Evolutionary conservation across 1,140 invertebrate genomes (phyloP), one percentile per base, ranked within the genome.

Genomic region (Lordiphosa stackelbergi): DNA sequence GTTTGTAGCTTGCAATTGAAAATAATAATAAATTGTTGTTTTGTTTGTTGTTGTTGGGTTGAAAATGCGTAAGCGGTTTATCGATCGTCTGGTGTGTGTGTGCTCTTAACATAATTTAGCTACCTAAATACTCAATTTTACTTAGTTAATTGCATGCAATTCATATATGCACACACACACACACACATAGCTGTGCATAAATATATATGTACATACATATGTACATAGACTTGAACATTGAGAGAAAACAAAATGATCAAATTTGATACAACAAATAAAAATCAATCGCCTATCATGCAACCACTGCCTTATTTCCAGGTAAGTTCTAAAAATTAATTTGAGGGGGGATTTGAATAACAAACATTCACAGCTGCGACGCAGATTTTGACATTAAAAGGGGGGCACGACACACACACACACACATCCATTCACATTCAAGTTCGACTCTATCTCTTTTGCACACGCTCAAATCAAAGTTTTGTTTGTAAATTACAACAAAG

Each of bases 201-300:
- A 19, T 19, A 19, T 10, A 48, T 37, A 36, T 16, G 16, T 16
- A 16, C 16, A 36, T 13, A 35, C 28, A 35, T 48, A 61, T 36
- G 35, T 53, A 54, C 24, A 11, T 46, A 13, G 28, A 31, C 28
- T 8, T 46, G 31, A 46, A 12, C 43, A 46, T 12, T 46, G 4
- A 28, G 31, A 13, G 16, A 31, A 10, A 28, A 19, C 19, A 28
- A 56, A 48, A 68, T 68, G 68, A 58, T 66, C 12, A 68, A 63
- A 57, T 24, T 71, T 28, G 64, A 71, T 42, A 52, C 59, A 5
- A 46, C 51, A 13, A 64, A 56, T 46, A 71, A 71, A 64, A 69
- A 64, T 59, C 65, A 71, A 69, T 64, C 69, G 35, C 37, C 69
- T 54, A 71, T 71, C 63, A 71, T 71, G 65, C 69, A 71, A 55